phyloP scores from a whole-genome alignment of 2,888 invertebrate species.

The Cheilosia pagana region DNA sequence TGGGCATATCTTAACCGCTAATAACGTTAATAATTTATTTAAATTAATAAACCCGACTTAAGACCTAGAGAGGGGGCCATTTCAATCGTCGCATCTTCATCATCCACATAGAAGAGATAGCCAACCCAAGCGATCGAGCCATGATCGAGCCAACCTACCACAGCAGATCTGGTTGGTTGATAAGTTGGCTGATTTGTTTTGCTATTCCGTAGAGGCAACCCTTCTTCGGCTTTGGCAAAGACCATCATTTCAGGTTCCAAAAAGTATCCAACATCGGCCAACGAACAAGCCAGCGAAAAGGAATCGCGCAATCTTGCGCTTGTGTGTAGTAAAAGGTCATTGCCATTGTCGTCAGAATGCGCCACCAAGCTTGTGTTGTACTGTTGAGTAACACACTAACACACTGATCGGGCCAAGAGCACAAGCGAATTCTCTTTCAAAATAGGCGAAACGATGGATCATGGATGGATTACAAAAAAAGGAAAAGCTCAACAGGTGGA shows the following conservation, averaged over 20 bases:
- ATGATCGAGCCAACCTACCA: constrained; percentile 36
- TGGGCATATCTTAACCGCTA: constrained; percentile 45
- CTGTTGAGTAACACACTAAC: constrained; percentile 73
- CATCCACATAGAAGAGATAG: constrained; percentile 40
- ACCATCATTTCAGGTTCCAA: constrained; percentile 58
- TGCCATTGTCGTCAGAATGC: constrained; percentile 64
- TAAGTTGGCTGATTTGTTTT: constrained; percentile 46
- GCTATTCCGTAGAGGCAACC: constrained; percentile 44
- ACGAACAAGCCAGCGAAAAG: constrained; percentile 50
- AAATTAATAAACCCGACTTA: constrained; percentile 57
- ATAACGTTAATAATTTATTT: constrained; percentile 62
- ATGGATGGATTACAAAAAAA: constrained; percentile 26
- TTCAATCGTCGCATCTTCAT: constrained; percentile 36
- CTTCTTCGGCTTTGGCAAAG: constrained; percentile 40
- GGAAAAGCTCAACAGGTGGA: constrained; percentile 69
- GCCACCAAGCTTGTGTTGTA: constrained; percentile 33
- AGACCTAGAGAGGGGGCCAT: constrained; percentile 9
- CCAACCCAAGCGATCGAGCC: constrained; percentile 44
- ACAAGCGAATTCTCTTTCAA: constrained; percentile 50
- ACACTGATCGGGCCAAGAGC: constrained; percentile 41
- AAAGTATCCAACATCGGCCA: constrained; percentile 14
- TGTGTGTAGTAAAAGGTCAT: constrained; percentile 67
- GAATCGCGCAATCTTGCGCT: constrained; percentile 64
- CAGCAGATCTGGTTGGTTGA: constrained; percentile 58
- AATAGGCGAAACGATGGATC: constrained; percentile 9